Conservation (phyloP, 1,140 invertebrate species). For the Drosophila tristis region DNA sequence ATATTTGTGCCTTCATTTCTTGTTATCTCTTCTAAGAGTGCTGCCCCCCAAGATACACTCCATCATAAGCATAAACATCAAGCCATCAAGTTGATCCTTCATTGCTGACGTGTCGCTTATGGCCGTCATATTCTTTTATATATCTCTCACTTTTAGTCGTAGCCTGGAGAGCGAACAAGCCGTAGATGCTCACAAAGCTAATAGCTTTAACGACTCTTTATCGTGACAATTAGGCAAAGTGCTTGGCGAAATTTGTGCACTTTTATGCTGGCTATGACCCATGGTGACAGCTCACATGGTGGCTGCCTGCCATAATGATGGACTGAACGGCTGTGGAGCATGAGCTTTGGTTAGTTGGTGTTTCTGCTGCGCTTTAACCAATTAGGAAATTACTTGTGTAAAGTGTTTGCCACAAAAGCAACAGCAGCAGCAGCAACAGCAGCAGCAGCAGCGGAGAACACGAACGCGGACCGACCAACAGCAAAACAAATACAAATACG, state of each 20-base stretch:
- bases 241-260: constrained; percentile 59
- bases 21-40: too few relatives aligned
- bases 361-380: constrained; percentile 56
- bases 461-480: too few relatives aligned
- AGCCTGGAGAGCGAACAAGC: too few relatives aligned
- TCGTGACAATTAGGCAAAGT: constrained; percentile 65
- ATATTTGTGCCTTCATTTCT: too few relatives aligned
- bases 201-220: constrained; percentile 40
- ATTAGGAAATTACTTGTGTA: constrained; percentile 74
- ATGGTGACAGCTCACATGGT: constrained; percentile 32
- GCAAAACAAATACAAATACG: constrained; percentile 22
- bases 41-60: too few relatives aligned
- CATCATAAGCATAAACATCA: background rate
- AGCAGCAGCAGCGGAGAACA: constrained; percentile 1
- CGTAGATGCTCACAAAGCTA: background rate
- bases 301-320: constrained; percentile 27
- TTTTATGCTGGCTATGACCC: constrained; percentile 46
- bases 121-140: background rate
- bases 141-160: background rate
- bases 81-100: constrained; percentile 20
- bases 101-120: constrained; percentile 8
- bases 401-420: constrained; percentile 51
- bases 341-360: constrained; percentile 24
- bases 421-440: background rate
- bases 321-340: constrained; percentile 17